Conservation (phyloP, 2,113 vertebrate species). For the Anhinga rufa region DNA sequence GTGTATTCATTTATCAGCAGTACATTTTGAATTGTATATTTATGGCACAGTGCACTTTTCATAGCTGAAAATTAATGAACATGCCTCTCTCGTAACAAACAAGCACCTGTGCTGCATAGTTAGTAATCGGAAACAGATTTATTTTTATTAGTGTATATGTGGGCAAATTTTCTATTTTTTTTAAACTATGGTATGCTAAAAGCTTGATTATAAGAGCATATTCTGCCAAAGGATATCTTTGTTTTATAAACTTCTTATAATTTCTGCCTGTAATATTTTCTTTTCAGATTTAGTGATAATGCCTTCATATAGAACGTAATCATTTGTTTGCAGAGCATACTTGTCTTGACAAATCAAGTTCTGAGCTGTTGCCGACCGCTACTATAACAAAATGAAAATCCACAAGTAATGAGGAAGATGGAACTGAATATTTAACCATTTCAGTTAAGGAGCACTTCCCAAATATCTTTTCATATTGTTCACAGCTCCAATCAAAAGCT, state of each 20-base stretch:
- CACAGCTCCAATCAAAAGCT: not conserved
- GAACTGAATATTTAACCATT: constrained; percentile 24
- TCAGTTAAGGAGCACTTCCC: not conserved
- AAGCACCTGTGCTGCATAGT: constrained; percentile 99
- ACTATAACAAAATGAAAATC: constrained; percentile 39
- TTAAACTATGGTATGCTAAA: constrained; percentile 53
- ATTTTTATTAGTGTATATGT: constrained; percentile 99
- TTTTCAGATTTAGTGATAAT: constrained; percentile 62
- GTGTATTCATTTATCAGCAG: constrained; percentile 98
- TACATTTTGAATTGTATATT: constrained; percentile 96
- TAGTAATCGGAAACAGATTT: constrained; percentile 99
- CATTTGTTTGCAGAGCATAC: constrained; percentile 63
- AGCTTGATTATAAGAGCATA: constrained; percentile 52
- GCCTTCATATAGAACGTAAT: constrained; percentile 61
- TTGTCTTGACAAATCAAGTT: constrained; percentile 66
- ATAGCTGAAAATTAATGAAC: constrained; percentile 99
- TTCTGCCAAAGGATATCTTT: constrained; percentile 57
- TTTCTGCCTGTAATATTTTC: constrained; percentile 50
- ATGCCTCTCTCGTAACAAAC: constrained; percentile 99
- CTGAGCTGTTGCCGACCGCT: constrained; percentile 15
- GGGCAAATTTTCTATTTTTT: constrained; percentile 84
- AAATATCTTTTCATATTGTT: not conserved
- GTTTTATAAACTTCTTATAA: constrained; percentile 64
- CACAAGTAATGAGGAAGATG: constrained; percentile 30
- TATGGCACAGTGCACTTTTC: constrained; percentile 99